Base-by-base conservation (phyloP, 2,797 vertebrate species). In the Tarsius wallacei region DNA sequence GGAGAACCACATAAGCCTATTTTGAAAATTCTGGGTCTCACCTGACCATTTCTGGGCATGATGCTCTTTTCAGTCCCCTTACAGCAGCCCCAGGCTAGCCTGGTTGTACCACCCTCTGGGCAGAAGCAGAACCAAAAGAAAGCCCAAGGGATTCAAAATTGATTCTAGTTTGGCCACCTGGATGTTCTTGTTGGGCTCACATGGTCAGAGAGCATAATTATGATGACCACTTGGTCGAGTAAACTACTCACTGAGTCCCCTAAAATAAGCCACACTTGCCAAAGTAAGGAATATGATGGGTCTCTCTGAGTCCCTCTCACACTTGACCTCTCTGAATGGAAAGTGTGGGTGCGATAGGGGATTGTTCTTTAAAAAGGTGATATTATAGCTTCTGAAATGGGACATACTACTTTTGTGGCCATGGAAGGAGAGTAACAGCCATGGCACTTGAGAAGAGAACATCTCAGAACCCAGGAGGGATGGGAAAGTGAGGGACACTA, bases 21-120 rank as follows among this genome's bases (percentile, higher is more conserved):
- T 94, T 93, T 89, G 74, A 80, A 95, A 93, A 91, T 70, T 89
- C 70, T 81, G 47, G 70, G 28, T 86, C 91, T 42, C 15, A 31
- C 36, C 5, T 84, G n/a, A 89, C 13, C n/a, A 59, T 91, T 68
- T 12, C 28, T 71, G 31, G 7, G 4, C n/a, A 68, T 33, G 7
- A 84, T 70, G 42, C 6, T 73, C 16, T 57, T 63, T 93, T 77
- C n/a, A 80, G 4, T 80, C 21, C n/a, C 36, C 51, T 53, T 63
- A 83, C 15, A 70, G 74, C n/a, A 94, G 53, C 3, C 11, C 31
- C 26, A 61, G 19, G 9, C 10, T 16, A 64, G 5, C 14, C 21
- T 63, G 31, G 21, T 61, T 86, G 22, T 42, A 49, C 31, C 6
- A 71, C 42, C 17, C 16, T 93, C 53, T 84, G 36, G 42, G 5